phyloP scores from a whole-genome alignment of 2,797 vertebrate species.

The Huso huso region DNA sequence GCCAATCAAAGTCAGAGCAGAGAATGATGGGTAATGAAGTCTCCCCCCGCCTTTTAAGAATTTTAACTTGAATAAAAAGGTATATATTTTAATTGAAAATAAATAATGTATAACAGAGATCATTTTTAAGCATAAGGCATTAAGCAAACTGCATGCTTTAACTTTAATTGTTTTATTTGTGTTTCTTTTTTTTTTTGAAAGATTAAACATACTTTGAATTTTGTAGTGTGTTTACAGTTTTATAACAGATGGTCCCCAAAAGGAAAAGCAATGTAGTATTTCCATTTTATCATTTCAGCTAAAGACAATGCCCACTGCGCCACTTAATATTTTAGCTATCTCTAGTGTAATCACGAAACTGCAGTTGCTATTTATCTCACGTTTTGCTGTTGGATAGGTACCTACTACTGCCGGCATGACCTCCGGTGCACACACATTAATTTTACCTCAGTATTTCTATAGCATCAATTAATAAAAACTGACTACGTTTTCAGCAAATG shows the following conservation, averaged over 20 bases:
- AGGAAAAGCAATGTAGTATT: slow-evolving; percentile 54
- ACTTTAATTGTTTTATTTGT: slow-evolving; percentile 43
- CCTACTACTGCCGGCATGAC: slow-evolving; percentile 66
- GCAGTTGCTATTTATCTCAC: slow-evolving; percentile 78
- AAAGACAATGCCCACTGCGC: slow-evolving; percentile 54
- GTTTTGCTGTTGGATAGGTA: slow-evolving; percentile 61
- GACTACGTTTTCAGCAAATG: slow-evolving; percentile 85
- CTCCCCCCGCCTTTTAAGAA: no score
- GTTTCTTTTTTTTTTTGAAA: slow-evolving; percentile 44
- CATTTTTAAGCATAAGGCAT: background rate
- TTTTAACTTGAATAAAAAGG: no score
- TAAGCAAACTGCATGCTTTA: slow-evolving; percentile 36
- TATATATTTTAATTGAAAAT: no score
- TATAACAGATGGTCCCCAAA: slow-evolving; percentile 69
- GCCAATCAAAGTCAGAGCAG: no score
- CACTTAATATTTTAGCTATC: slow-evolving; percentile 61
- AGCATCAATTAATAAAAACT: slow-evolving; percentile 97
- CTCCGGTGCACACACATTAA: slow-evolving; percentile 85
- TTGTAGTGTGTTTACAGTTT: slow-evolving; percentile 34
- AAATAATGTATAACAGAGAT: no score
- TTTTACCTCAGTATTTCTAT: slow-evolving; percentile 82
- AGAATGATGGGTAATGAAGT: no score
- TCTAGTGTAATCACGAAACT: slow-evolving; percentile 57
- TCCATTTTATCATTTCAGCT: slow-evolving; percentile 54
- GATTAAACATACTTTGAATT: slow-evolving; percentile 23